Percentiles rank a stretch among this genome's conserved stretches.
These are phyloP conservation scores for Alexandromys fortis DNA, from an alignment of 2,113 vertebrate genomes.

Conservation along the genomic window DNA sequence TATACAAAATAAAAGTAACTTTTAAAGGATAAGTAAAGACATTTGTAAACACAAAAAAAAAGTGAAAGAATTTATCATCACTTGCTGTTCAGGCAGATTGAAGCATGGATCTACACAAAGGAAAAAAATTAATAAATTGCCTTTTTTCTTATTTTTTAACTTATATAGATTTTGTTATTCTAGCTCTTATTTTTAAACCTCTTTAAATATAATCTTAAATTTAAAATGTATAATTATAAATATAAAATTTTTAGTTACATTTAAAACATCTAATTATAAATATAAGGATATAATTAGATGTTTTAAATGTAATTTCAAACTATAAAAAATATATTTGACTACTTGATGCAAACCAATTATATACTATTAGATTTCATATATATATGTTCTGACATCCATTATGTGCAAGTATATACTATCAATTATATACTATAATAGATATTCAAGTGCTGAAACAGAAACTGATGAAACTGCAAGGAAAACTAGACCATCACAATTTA, in stretches of 20 bases:
- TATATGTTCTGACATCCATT: not conserved
- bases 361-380: not conserved
- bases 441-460: slow-evolving; percentile 27
- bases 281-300: not conserved
- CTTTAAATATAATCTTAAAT: not conserved
- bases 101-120: not conserved
- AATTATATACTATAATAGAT: not conserved
- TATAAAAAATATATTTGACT: not conserved
- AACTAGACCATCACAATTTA: not conserved
- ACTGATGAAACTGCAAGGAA: slow-evolving; percentile 3
- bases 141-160: not conserved
- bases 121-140: not conserved
- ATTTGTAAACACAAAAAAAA: not conserved
- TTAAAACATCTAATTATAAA: not conserved
- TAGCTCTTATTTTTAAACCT: not conserved
- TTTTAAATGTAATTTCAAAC: not conserved
- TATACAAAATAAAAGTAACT: not conserved
- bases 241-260: not conserved
- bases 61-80: not conserved
- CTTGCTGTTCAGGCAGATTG: not conserved
- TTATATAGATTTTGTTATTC: not conserved
- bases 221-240: not conserved
- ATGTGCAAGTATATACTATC: not conserved
- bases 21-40: not conserved
- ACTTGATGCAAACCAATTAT: not conserved